Evolutionary conservation across 2,113 vertebrate species (phyloP).

Genomic region (Halichoeres trimaculatus): DNA sequence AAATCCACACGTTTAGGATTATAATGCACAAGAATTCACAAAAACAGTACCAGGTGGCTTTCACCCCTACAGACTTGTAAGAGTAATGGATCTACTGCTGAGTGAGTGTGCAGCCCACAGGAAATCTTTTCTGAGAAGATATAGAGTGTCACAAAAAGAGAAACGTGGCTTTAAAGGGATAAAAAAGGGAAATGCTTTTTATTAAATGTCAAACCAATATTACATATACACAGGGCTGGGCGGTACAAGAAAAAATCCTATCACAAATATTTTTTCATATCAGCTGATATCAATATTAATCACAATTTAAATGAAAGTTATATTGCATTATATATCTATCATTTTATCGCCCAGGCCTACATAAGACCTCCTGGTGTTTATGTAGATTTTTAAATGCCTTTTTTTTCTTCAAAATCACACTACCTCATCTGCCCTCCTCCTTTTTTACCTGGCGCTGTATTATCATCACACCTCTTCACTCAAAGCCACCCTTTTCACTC

Average conservation of each 20-base stretch:
- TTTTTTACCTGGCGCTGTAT: slow-evolving; percentile 27
- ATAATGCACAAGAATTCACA: slow-evolving; percentile 31
- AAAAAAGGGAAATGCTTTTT: not conserved
- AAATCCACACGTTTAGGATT: slow-evolving; percentile 20
- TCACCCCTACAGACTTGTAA: slow-evolving; percentile 21
- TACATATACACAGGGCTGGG: too few species aligned
- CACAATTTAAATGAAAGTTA: too few species aligned
- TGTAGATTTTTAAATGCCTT: not conserved
- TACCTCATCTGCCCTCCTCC: not conserved
- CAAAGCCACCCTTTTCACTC: slow-evolving; percentile 36
- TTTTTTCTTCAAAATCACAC: not conserved
- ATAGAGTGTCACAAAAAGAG: slow-evolving; percentile 5
- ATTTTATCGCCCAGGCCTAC: too few species aligned
- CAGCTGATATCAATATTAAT: too few species aligned
- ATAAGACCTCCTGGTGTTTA: not conserved
- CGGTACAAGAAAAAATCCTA: too few species aligned
- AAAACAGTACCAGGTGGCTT: slow-evolving; percentile 12
- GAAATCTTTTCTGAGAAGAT: slow-evolving; percentile 7
- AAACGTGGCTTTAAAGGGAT: slow-evolving; percentile 7
- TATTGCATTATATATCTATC: too few species aligned
- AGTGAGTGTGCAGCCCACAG: slow-evolving; percentile 27
- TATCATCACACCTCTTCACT: slow-evolving; percentile 44
- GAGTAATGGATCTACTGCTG: slow-evolving; percentile 40
- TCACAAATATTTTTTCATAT: too few species aligned
- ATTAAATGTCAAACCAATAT: slow-evolving; percentile 1